Base-by-base conservation (phyloP, 2,888 invertebrate genomes). In the Tuberolachnus salignus region DNA sequence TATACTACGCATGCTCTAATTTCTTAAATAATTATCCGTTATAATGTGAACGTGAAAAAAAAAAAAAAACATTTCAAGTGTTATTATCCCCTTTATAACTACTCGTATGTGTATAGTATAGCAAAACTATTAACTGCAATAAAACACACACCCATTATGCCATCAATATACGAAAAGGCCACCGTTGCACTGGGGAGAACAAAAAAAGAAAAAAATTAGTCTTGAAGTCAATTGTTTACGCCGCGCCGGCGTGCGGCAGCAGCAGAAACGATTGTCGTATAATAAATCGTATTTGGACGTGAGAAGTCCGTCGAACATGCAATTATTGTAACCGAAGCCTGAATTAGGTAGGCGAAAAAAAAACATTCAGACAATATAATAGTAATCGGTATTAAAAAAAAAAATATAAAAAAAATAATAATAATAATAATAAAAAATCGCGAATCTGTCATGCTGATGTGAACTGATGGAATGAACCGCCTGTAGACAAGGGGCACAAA, bases 311-410 rank as follows among this genome's bases (percentile, higher is more conserved):
- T 1, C 78, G 19, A 78, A 78, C 78, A 23, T 78, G 78, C 78
- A 78, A 78, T 78, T 78, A 78, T 69, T 78, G 78, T 78, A 78
- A 78, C 78, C 78, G 78, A 78, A 78, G 78, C 78, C 78, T 11
- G 69, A 51, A 61, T 61, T 78, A 78, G 59, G 78, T 26, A 23
- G 57, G 26, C 59, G 26, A 69, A 57, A 78, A 78, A 64, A 78
- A 69, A 78, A 78, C 78, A 69, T 69, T 49, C 59, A 59, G 59
- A 78, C 67, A 57, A 59, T 57, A 61, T 49, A 64, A 69, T 69
- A 57, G 51, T 69, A 75, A 75, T 67, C 66, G 53, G 66, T 75
- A 66, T 69, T 67, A 59, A 49, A 67, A 46, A 64, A 74, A 51
- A 23, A 64, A n/a, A n/a, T n/a, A n/a, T n/a, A n/a, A n/a, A 55